phyloP scores from a whole-genome alignment of 2,888 invertebrate genomes.

The Dryobotodes eremita region DNA sequence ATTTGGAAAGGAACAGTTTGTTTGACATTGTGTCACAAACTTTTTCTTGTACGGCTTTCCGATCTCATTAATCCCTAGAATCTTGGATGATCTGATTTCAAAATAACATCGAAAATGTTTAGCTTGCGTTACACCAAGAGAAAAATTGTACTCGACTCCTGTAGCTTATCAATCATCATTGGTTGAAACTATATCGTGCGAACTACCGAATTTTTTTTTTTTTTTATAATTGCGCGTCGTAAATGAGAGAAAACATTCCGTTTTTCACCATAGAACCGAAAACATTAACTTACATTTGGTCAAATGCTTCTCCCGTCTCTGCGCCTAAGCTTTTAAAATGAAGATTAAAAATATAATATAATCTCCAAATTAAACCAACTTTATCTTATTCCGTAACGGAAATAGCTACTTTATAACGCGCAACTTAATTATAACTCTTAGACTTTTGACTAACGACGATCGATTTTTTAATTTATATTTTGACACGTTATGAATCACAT shows the following conservation, averaged over 20 bases:
- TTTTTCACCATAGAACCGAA: neutral
- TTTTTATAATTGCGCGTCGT: neutral
- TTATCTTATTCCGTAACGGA: conserved; percentile 62
- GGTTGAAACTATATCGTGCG: neutral
- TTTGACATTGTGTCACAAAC: conserved; percentile 73
- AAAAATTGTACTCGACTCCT: neutral
- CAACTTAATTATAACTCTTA: conserved; percentile 75
- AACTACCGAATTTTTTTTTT: neutral
- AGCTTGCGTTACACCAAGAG: conserved; percentile 19
- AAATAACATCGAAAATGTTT: conserved; percentile 32
- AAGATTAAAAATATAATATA: conserved; percentile 45
- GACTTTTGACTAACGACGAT: conserved; percentile 70
- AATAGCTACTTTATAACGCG: conserved; percentile 67
- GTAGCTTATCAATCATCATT: neutral
- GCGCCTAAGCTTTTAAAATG: neutral
- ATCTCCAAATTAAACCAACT: conserved; percentile 53
- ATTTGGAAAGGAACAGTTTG: conserved; percentile 66
- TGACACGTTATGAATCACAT: conserved; percentile 69
- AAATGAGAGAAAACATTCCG: neutral
- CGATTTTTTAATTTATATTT: conserved; percentile 72
- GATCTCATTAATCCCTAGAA: conserved; percentile 51
- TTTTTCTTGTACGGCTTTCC: conserved; percentile 52
- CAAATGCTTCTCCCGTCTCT: neutral
- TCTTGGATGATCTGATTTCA: conserved; percentile 31
- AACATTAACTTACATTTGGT: neutral